Evolutionary conservation across 2,888 invertebrate genomes (phyloP).

Genomic region (Drosophila neutralis): DNA sequence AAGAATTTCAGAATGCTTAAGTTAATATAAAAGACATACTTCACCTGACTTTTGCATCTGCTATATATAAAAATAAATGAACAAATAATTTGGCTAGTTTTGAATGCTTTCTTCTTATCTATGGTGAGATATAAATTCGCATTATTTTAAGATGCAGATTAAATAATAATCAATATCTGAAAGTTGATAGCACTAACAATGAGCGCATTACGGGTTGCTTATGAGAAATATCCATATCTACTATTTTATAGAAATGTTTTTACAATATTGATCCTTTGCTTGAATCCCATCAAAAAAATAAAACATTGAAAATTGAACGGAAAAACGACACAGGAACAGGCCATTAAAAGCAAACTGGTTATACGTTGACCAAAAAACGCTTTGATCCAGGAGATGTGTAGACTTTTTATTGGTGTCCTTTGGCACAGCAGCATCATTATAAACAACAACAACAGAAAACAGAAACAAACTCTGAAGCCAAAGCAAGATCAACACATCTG

Average conservation of each 20-base stretch:
- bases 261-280: not conserved
- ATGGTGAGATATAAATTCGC: not conserved
- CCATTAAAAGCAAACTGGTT: constrained; percentile 46
- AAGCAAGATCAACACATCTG: constrained; percentile 41
- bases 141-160: not conserved
- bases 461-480: not conserved
- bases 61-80: not conserved
- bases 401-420: constrained; percentile 78
- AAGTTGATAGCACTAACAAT: not conserved
- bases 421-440: constrained; percentile 58
- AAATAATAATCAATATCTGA: not conserved
- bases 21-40: not conserved
- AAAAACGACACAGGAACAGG: constrained; percentile 7
- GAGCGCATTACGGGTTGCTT: not conserved
- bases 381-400: constrained; percentile 52
- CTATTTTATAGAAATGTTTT: not conserved
- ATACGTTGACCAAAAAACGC: constrained; percentile 2
- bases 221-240: not conserved
- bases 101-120: not conserved
- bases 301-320: not conserved
- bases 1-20: not conserved
- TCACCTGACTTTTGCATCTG: not conserved
- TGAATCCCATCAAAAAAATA: not conserved
- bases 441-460: constrained; percentile 20
- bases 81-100: not conserved